Base-by-base conservation (phyloP, 2,113 vertebrate species). In the Murina feae region DNA sequence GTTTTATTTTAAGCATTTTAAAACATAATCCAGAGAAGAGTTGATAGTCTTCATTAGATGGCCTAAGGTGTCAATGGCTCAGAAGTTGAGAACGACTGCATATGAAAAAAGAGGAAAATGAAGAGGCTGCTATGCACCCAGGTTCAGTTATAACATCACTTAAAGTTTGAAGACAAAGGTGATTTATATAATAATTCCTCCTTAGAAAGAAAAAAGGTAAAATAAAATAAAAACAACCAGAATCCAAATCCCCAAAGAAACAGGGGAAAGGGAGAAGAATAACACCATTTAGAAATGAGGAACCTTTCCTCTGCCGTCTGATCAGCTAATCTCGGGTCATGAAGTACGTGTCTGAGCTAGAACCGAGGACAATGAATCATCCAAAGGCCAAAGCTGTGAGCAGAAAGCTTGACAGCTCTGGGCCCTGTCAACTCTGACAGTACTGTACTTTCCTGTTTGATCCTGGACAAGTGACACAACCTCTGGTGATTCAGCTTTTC, bases 401-500 rank as follows among this genome's bases (percentile, higher is more conserved):
- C 51, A 95, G 47, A 75, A 90, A 91, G 86, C 55, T 39, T 17
- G 53, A 55, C 9, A 68, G 7, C 35, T 68, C 49, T 58, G 37
- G 5, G 68, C 66, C 37, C 23, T 86, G 55, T 92, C 86, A 35
- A 76, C 65, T 96, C 23, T 83, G 75, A 63, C 84, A 44, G 63
- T 84, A 86, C 86, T n/a, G 28, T 93, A 80, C 74, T 84, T 95
- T 80, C 39, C 68, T 92, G 74, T 69, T 60, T 86, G 93, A 96
- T 91, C 91, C 86, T 89, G 51, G 39, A 75, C 65, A 42, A 89
- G 18, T 86, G 89, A 76, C 58, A 83, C 2, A 79, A 88, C 80
- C 25, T 95, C 66, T 72, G 13, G 3, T 95, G 94, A 92, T 44
- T 91, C 95, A 88, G 42, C 28, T 86, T 95, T 95, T 95, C 96